A percentile compares a stretch with the other conserved stretches of the same genome.
Evolutionary conservation across 2,888 invertebrate species (phyloP).

Genomic region (Pammene fasciana): DNA sequence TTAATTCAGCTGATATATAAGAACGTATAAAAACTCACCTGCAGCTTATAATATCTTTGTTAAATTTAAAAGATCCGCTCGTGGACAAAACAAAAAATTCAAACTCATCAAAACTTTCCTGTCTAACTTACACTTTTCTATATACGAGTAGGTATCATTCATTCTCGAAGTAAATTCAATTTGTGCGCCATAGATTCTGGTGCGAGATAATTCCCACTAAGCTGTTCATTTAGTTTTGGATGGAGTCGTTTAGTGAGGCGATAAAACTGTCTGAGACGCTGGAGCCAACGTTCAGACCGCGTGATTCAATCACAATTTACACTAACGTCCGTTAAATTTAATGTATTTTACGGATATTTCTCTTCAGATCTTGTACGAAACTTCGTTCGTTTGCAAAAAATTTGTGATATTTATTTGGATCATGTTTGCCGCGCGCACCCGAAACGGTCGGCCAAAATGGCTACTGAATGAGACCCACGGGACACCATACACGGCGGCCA

Average conservation of each 20-base stretch:
- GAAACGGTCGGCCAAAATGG: too few relatives aligned
- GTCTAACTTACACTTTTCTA: not conserved
- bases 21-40: too few relatives aligned
- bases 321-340: constrained; percentile 14
- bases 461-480: too few relatives aligned
- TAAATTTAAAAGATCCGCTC: too few relatives aligned
- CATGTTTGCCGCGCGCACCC: too few relatives aligned
- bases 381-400: not conserved
- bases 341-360: not conserved
- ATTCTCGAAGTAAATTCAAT: constrained; percentile 23
- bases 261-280: constrained; percentile 29
- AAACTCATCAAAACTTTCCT: not conserved
- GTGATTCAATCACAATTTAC: constrained; percentile 8
- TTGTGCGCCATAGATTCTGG: constrained; percentile 14
- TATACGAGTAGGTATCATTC: not conserved
- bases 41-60: too few relatives aligned
- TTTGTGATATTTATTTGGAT: too few relatives aligned
- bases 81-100: too few relatives aligned
- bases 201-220: constrained; percentile 16
- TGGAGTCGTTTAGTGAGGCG: constrained; percentile 16
- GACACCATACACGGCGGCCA: too few relatives aligned
- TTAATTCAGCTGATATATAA: too few relatives aligned
- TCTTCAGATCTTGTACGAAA: too few relatives aligned
- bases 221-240: constrained; percentile 31
- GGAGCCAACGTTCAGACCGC: constrained; percentile 9